Conservation (phyloP, 2,888 invertebrate genomes). For the Thelaira solivaga region DNA sequence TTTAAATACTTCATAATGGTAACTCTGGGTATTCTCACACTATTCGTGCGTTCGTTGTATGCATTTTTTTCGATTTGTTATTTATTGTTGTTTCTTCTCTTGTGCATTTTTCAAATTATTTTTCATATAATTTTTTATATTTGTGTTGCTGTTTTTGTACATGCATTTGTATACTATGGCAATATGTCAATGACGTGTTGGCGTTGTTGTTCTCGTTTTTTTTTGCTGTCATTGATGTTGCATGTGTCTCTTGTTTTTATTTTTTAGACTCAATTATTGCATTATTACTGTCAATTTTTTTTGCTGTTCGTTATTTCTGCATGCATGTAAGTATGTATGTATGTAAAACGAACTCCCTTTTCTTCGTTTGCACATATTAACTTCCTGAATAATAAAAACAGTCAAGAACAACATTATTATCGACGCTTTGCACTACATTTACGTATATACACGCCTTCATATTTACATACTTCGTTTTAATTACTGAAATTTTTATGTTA, state of each 20-base stretch:
- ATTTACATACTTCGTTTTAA: too few species aligned
- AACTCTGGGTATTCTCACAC: neutral
- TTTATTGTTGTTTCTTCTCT: neutral
- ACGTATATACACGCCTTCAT: too few species aligned
- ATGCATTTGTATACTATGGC: constrained; percentile 36
- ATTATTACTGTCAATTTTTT: constrained; percentile 29
- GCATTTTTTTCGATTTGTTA: neutral
- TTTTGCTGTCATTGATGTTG: constrained; percentile 10
- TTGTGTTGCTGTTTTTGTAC: neutral
- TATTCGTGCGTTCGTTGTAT: constrained; percentile 6
- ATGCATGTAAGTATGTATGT: neutral
- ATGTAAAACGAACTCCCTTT: constrained; percentile 49
- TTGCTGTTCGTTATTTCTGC: neutral
- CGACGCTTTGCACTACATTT: too few species aligned
- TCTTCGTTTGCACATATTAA: constrained; percentile 33
- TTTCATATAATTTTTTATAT: neutral
- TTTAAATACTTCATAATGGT: too few species aligned
- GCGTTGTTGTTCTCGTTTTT: constrained; percentile 51
- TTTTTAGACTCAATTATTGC: constrained; percentile 12
- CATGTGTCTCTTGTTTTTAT: constrained; percentile 5
- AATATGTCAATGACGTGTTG: constrained; percentile 60
- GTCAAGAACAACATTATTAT: neutral
- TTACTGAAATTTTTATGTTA: neutral
- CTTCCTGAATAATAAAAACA: constrained; percentile 41
- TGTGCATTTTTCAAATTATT: neutral